phyloP scores from a whole-genome alignment of 92 coral and sea anemone species.

The Phymanthus crucifer region DNA sequence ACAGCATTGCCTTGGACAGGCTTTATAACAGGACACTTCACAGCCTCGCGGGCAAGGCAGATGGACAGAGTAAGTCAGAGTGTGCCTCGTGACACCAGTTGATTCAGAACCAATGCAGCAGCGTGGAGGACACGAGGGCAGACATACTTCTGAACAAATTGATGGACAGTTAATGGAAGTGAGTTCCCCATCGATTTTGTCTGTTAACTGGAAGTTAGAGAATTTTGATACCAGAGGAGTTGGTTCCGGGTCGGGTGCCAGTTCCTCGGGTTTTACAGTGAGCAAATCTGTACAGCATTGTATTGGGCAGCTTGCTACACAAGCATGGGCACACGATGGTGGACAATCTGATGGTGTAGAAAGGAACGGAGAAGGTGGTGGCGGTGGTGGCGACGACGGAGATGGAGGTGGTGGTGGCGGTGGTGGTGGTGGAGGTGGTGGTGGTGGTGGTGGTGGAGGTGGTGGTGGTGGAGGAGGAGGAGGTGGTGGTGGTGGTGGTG shows the following conservation, averaged over 20 bases:
- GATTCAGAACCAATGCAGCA: conserved; percentile 19
- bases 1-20: conserved; percentile 37
- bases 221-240: conserved; percentile 21
- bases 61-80: conserved; percentile 20
- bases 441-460: conserved; percentile 12
- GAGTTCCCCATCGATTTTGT: background rate
- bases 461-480: conserved; percentile 5
- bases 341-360: conserved; percentile 23
- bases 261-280: conserved; percentile 43
- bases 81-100: conserved; percentile 24
- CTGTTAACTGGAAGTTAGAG: background rate
- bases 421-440: background rate
- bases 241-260: conserved; percentile 45
- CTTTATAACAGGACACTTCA: conserved; percentile 16
- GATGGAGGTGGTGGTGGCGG: background rate
- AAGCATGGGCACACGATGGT: conserved; percentile 45
- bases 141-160: conserved; percentile 41
- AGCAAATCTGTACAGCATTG: conserved; percentile 47
- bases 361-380: conserved; percentile 11
- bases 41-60: conserved; percentile 41
- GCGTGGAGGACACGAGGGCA: conserved; percentile 30
- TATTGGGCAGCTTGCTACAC: conserved; percentile 48
- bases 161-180: conserved; percentile 25
- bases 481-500: conserved; percentile 10
- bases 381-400: background rate